Conservation (phyloP, 2,113 vertebrate genomes). For the Clarias batrachus region DNA sequence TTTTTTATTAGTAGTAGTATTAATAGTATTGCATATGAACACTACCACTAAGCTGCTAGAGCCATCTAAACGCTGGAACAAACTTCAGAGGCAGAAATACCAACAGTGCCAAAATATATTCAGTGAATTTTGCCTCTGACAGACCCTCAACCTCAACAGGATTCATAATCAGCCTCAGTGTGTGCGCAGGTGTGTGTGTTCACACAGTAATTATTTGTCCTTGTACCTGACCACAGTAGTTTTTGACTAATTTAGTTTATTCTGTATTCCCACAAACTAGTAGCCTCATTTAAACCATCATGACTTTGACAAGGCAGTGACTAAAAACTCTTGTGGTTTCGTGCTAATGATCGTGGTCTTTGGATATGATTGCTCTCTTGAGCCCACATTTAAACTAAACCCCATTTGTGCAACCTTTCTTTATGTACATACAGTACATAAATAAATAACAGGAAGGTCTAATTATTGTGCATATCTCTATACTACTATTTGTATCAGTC, state of each 20-base stretch:
- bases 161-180: background rate
- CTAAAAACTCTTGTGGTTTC: background rate
- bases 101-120: background rate
- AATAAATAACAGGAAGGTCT: background rate
- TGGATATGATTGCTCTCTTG: background rate
- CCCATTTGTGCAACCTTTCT: background rate
- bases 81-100: background rate
- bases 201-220: background rate
- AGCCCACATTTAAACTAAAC: background rate
- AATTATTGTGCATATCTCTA: background rate
- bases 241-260: background rate
- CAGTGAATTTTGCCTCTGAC: background rate
- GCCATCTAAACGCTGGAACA: background rate
- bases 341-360: background rate
- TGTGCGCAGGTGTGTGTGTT: background rate
- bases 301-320: background rate
- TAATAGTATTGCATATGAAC: background rate
- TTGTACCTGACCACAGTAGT: background rate
- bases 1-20: background rate
- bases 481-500: background rate
- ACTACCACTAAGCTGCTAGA: background rate
- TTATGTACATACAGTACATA: background rate
- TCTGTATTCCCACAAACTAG: background rate
- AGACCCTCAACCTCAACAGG: background rate
- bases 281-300: background rate